phyloP scores from a whole-genome alignment of 2,113 vertebrate species.

The Tapirus terrestris region DNA sequence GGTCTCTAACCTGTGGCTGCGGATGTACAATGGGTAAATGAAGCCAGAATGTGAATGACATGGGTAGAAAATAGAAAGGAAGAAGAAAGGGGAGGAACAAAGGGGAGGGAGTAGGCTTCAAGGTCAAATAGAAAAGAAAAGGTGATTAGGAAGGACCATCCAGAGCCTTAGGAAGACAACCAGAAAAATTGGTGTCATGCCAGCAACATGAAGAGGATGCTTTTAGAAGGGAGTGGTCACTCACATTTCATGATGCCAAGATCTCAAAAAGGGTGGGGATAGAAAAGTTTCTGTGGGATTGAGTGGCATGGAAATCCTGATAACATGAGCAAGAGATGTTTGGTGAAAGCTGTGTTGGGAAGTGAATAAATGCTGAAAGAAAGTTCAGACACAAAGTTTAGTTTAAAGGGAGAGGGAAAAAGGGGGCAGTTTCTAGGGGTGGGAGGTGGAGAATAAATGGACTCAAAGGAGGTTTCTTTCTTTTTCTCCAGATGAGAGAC shows the following conservation, averaged over 20 bases:
- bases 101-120: neutral
- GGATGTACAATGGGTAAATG: neutral
- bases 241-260: neutral
- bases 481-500: neutral
- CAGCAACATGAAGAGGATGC: neutral
- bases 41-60: neutral
- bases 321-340: neutral
- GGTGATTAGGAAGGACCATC: neutral
- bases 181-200: neutral
- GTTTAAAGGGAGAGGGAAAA: neutral
- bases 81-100: neutral
- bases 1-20: neutral
- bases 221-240: neutral
- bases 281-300: neutral
- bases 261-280: neutral
- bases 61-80: neutral
- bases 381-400: neutral
- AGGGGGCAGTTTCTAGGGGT: neutral
- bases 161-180: neutral
- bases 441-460: neutral
- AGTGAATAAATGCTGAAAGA: neutral
- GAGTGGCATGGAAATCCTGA: neutral
- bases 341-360: neutral
- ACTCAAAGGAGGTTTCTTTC: neutral
- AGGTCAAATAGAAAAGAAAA: neutral